These are phyloP conservation scores for Scelioninae gen. 1 DNA, from an alignment of 2,888 invertebrate genomes.

Conservation along the genomic window DNA sequence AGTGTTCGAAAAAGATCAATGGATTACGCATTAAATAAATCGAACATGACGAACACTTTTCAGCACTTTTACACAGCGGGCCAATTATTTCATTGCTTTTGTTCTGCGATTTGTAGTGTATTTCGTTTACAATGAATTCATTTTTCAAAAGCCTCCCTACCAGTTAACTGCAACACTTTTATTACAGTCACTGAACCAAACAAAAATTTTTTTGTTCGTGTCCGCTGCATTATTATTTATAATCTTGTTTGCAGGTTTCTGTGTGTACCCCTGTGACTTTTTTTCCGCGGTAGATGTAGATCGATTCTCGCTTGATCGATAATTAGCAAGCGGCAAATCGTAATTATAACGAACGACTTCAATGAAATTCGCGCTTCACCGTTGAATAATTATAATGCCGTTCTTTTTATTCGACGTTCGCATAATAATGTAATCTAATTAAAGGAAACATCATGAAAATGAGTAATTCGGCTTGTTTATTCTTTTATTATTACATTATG, in stretches of 20 bases:
- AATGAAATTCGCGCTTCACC: conserved; percentile 27
- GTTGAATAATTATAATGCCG: conserved; percentile 40
- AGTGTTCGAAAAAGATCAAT: conserved; percentile 73
- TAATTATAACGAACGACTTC: conserved; percentile 29
- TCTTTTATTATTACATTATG: too few relatives aligned
- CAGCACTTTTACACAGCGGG: conserved; percentile 75
- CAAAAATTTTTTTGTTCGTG: conserved; percentile 50
- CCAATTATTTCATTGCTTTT: conserved; percentile 54
- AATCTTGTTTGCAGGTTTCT: conserved; percentile 32
- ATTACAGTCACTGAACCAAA: conserved; percentile 37
- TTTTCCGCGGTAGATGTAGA: neutral
- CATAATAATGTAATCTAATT: conserved; percentile 55
- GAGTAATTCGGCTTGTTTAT: too few relatives aligned
- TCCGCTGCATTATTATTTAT: conserved; percentile 50
- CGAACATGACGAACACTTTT: conserved; percentile 81
- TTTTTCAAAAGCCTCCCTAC: conserved; percentile 36
- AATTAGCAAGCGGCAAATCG: conserved; percentile 39
- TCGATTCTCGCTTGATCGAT: conserved; percentile 46
- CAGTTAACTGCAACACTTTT: conserved; percentile 21
- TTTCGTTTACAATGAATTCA: conserved; percentile 56
- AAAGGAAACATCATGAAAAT: too few relatives aligned
- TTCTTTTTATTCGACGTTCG: conserved; percentile 32
- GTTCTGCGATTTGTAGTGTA: conserved; percentile 51
- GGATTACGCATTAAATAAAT: conserved; percentile 81
- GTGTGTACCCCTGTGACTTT: conserved; percentile 1